phyloP scores from a whole-genome alignment of 2,113 vertebrate species.

The Chloropsis cyanopogon region DNA sequence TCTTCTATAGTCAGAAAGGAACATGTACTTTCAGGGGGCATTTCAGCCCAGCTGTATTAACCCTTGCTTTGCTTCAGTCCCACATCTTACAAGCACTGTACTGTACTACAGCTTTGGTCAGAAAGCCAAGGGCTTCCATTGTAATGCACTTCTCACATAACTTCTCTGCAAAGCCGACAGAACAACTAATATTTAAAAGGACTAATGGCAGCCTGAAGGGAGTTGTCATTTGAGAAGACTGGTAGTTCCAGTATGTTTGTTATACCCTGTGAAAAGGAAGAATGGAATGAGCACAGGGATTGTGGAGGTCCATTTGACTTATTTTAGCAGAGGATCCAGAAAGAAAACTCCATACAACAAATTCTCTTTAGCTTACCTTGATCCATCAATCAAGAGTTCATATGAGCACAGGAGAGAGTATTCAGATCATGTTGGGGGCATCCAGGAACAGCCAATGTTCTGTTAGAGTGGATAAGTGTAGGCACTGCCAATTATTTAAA shows the following conservation, averaged over 20 bases:
- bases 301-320: background rate
- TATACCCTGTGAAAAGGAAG: fast-evolving
- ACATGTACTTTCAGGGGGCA: background rate
- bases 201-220: background rate
- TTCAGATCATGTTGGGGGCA: background rate
- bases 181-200: background rate
- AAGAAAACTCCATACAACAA: background rate
- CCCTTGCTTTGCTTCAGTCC: background rate
- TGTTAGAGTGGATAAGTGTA: background rate
- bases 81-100: background rate
- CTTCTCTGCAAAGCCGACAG: background rate
- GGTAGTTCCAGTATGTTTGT: background rate
- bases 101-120: background rate
- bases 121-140: background rate
- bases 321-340: background rate
- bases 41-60: background rate
- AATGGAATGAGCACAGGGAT: background rate
- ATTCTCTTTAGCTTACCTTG: background rate
- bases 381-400: background rate
- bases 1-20: background rate
- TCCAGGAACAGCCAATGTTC: background rate
- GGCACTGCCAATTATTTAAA: background rate
- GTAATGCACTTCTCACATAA: background rate
- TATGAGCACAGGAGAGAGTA: background rate
- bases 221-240: background rate